These are phyloP conservation scores for Nyctibius grandis DNA, from an alignment of 2,797 vertebrate species.

Conservation along the genomic window DNA sequence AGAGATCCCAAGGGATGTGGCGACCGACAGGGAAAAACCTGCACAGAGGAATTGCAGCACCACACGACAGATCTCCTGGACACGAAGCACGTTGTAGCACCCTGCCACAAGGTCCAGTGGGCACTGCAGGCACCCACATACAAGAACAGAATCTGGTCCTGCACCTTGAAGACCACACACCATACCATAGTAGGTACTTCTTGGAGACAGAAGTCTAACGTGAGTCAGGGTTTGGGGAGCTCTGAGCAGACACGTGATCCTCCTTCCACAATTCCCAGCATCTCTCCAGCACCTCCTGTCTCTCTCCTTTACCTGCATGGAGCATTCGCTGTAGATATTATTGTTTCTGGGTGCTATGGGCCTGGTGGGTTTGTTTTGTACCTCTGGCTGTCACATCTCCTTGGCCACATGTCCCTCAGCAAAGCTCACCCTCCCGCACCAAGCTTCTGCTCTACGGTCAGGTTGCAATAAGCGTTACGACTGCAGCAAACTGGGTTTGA, in stretches of 20 bases:
- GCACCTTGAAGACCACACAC: not conserved
- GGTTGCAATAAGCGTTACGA: not conserved
- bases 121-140: not conserved
- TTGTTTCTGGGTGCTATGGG: not conserved
- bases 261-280: too few species aligned
- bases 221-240: not conserved
- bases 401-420: not conserved
- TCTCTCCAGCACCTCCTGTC: too few species aligned
- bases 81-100: not conserved
- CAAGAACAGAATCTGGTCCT: not conserved
- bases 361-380: not conserved
- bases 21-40: not conserved
- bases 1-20: not conserved
- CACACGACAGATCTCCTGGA: not conserved
- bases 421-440: not conserved
- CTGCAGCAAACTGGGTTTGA: not conserved
- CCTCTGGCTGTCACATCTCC: not conserved
- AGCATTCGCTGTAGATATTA: not conserved
- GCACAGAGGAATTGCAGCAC: not conserved
- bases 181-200: not conserved
- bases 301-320: not conserved
- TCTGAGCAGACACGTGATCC: too few species aligned
- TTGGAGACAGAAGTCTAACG: not conserved
- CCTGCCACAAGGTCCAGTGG: not conserved
- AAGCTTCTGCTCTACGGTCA: not conserved